Conservation (phyloP, 2,113 vertebrate genomes). For the Oreochromis tanganicae region DNA sequence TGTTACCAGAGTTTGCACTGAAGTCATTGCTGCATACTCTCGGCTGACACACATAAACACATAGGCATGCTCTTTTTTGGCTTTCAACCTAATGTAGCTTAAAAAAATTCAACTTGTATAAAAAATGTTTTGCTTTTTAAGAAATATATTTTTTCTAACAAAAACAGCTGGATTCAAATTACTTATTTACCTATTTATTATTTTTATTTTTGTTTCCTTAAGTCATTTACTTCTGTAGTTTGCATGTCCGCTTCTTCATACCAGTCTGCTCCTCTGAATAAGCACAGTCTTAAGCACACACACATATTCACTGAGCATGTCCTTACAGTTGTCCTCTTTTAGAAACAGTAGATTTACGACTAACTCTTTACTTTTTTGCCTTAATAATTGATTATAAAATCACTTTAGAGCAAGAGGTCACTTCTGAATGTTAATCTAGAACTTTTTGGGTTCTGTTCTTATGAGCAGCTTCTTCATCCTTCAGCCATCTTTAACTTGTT, state of each 20-base stretch:
- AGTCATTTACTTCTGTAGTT: background rate
- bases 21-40: background rate
- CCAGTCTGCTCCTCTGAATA: accelerated
- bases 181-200: background rate
- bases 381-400: background rate
- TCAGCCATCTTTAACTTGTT: background rate
- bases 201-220: background rate
- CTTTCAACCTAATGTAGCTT: background rate
- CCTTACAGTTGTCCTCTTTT: background rate
- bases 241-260: background rate
- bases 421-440: accelerated
- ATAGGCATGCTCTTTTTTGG: background rate
- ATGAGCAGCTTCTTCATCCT: background rate
- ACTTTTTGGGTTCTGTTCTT: background rate
- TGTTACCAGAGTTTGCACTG: background rate
- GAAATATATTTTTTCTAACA: background rate
- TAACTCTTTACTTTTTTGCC: background rate
- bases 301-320: background rate
- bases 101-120: background rate
- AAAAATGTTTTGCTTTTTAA: background rate
- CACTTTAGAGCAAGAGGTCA: background rate
- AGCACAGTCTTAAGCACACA: background rate
- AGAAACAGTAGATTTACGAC: background rate
- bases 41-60: background rate
- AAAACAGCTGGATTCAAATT: background rate